Percentiles rank a stretch among this genome's conserved stretches.
These are phyloP conservation scores for Drosophila ustulata DNA, from an alignment of 2,888 invertebrate genomes.

Conservation along the genomic window DNA sequence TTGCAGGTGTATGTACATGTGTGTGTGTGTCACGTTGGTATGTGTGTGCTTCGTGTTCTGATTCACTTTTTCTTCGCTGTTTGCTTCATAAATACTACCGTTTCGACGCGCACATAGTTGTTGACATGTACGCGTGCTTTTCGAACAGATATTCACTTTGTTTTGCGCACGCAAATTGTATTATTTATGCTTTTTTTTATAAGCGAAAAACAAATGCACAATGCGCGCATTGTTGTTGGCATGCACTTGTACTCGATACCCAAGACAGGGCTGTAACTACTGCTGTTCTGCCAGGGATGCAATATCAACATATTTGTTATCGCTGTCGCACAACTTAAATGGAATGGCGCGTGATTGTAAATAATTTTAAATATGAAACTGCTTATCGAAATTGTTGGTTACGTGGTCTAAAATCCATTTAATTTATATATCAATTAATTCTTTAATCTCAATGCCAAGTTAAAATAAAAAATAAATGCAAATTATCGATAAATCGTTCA, in stretches of 20 bases:
- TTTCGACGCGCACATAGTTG: slow-evolving; percentile 3
- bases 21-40: slow-evolving; percentile 14
- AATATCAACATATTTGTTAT: not conserved
- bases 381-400: too few relatives aligned
- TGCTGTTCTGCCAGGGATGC: not conserved
- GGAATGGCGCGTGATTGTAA: not conserved
- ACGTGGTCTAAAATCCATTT: too few relatives aligned
- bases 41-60: slow-evolving; percentile 64
- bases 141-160: not conserved
- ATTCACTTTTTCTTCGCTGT: slow-evolving; percentile 68
- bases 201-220: slow-evolving; percentile 60
- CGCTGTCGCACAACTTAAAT: not conserved
- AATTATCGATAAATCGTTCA: slow-evolving; percentile 3
- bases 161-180: slow-evolving; percentile 11
- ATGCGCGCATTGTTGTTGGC: slow-evolving; percentile 71
- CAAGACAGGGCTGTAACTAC: slow-evolving; percentile 25
- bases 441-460: not conserved
- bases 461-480: not conserved
- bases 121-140: slow-evolving; percentile 11
- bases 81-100: slow-evolving; percentile 19
- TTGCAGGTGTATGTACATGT: slow-evolving; percentile 41
- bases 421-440: not conserved
- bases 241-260: slow-evolving; percentile 67
- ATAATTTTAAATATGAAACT: not conserved
- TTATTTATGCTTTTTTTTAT: slow-evolving; percentile 23